Evolutionary conservation across 2,113 vertebrate species (phyloP).

Genomic region (Dasyurus viverrinus): DNA sequence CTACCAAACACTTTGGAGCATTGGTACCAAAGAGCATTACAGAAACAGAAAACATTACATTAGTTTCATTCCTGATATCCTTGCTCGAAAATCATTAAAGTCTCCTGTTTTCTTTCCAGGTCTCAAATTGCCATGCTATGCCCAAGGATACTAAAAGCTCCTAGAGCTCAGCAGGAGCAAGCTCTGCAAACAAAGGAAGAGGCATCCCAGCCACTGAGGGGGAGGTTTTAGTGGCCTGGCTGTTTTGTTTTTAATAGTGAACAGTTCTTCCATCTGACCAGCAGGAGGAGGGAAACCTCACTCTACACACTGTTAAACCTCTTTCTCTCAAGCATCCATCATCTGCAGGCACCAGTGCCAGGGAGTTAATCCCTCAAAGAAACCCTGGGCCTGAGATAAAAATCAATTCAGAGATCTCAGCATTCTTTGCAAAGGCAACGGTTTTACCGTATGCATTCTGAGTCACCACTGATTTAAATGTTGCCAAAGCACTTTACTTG

Average conservation of each 20-base stretch:
- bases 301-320: neutral
- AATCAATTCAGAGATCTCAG: neutral
- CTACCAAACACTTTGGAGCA: neutral
- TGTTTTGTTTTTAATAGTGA: slow-evolving; percentile 23
- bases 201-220: neutral
- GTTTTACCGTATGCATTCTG: neutral
- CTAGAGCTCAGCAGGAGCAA: neutral
- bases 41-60: neutral
- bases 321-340: neutral
- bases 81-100: slow-evolving; percentile 17
- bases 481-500: neutral
- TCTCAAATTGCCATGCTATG: slow-evolving; percentile 39
- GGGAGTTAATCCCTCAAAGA: neutral
- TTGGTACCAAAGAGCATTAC: neutral
- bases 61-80: neutral
- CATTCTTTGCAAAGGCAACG: neutral
- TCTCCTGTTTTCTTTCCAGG: slow-evolving; percentile 24
- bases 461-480: neutral
- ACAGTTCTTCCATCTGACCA: slow-evolving; percentile 49
- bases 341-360: neutral
- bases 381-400: slow-evolving; percentile 6
- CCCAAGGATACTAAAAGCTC: neutral
- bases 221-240: neutral
- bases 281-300: slow-evolving; percentile 58
- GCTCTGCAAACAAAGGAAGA: slow-evolving; percentile 1